Evolutionary conservation across 2,888 invertebrate genomes (phyloP).

Genomic region (Amorpha juglandis): DNA sequence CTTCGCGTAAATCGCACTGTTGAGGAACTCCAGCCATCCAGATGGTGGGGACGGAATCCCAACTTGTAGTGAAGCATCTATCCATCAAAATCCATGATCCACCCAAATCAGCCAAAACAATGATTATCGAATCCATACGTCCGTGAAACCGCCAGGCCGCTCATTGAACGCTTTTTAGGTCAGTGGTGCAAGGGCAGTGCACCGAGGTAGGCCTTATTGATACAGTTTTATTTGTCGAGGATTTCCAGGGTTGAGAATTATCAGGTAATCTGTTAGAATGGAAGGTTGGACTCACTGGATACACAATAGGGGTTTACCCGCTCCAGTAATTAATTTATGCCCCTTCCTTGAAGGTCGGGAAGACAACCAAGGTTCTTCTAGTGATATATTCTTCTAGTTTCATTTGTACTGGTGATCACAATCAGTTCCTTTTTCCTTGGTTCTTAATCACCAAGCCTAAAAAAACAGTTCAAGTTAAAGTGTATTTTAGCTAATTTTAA

Average conservation of each 20-base stretch:
- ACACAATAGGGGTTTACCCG: not conserved
- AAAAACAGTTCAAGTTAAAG: too few relatives aligned
- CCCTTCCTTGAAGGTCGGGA: too few relatives aligned
- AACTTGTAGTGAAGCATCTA: too few relatives aligned
- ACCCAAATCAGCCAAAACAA: not conserved
- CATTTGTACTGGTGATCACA: too few relatives aligned
- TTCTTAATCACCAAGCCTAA: too few relatives aligned
- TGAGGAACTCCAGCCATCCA: too few relatives aligned
- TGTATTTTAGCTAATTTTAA: too few relatives aligned
- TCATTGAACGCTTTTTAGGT: constrained; percentile 21
- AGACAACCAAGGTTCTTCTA: too few relatives aligned
- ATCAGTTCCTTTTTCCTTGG: too few relatives aligned
- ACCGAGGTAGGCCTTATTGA: constrained; percentile 32
- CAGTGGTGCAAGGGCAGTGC: constrained; percentile 33
- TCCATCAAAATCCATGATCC: not conserved
- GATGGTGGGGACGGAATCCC: too few relatives aligned
- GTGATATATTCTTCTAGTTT: too few relatives aligned
- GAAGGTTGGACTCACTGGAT: constrained; percentile 4
- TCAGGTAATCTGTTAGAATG: constrained; percentile 20
- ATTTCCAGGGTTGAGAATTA: constrained; percentile 19
- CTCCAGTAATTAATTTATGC: not conserved
- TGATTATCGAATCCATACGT: constrained; percentile 16
- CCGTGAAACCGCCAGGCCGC: constrained; percentile 20
- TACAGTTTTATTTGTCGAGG: constrained; percentile 38
- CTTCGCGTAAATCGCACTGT: too few relatives aligned